Percentiles rank a stretch among this genome's conserved stretches.
Evolutionary conservation across 1,140 invertebrate genomes (phyloP).

Genomic region (Aethina tumida): DNA sequence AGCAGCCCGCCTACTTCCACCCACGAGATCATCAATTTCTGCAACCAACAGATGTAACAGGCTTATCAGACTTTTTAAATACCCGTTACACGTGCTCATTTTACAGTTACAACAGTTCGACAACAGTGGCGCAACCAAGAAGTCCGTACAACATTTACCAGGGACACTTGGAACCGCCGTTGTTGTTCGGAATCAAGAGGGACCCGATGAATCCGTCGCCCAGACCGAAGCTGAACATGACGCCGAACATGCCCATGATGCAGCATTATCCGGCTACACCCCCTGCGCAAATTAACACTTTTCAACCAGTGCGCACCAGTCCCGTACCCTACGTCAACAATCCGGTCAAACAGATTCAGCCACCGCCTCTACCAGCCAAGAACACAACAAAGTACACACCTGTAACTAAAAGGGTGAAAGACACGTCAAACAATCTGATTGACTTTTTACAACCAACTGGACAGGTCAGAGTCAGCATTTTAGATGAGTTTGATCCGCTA

Average conservation of each 20-base stretch:
- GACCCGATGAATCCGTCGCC: neutral
- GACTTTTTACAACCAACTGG: conserved; percentile 38
- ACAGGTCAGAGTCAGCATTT: conserved; percentile 60
- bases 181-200: conserved; percentile 1
- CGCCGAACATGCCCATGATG: no score
- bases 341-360: conserved; percentile 1
- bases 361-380: neutral
- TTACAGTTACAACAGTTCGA: no score
- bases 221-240: no score
- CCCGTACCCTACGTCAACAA: no score
- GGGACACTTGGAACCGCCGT: no score
- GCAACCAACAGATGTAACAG: conserved; percentile 24
- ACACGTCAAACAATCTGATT: conserved; percentile 38
- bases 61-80: no score
- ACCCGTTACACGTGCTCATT: no score
- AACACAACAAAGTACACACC: neutral
- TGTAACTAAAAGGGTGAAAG: conserved; percentile 1
- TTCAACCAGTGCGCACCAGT: no score
- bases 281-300: no score
- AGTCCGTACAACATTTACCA: no score
- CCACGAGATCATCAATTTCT: conserved; percentile 26
- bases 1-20: conserved; percentile 47
- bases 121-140: no score
- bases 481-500: conserved; percentile 77
- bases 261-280: no score